Evolutionary conservation across 1,140 invertebrate species (phyloP), one percentile per base, ranked within the genome.

Genomic region (Procambarus clarkii): DNA sequence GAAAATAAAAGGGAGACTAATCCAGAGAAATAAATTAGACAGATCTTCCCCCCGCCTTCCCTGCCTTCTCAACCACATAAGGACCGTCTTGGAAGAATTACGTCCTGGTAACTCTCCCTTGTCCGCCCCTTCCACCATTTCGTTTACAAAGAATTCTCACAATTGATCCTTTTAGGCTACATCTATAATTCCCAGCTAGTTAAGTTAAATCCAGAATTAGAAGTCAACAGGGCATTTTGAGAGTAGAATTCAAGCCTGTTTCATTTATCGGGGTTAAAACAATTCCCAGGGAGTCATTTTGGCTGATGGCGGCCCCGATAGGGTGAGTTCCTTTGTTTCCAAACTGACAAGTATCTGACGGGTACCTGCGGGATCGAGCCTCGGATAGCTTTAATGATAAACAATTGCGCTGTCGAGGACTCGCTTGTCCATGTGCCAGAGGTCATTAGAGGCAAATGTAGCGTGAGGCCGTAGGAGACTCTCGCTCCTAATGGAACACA

Each of bases 291-390:
- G 50, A 69, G 50, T 34, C n/a, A 34, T 50, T 69, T 83, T 83
- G 81, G 81, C 13, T 45, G 84, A 86, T 86, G 69, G 69, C n/a
- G 7, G 46, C 4, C 3, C 45, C 5, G 84, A 86, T 86, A 86
- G 76, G 45, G 7, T 11, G 34, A 64, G 84, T 76, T 50, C 76
- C 46, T 87, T 71, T 64, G 76, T 87, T 80, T 87, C 76, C 84
- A 54, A 64, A 76, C 84, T 86, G 84, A 86, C 84, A 86, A 74
- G 84, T 76, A 86, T 86, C 84, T 64, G 84, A 86, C 84, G 21
- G 84, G 11, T 86, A 74, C 84, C 84, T n/a, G 84, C 69, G 45
- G 76, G 84, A 86, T 86, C 50, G 84, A 86, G 21, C 84, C 24
- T 3, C 21, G 21, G 84, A 86, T 86, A 86, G 50, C 69, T 46